phyloP scores from a whole-genome alignment of 2,888 invertebrate species.

The Torymus tubicola region DNA sequence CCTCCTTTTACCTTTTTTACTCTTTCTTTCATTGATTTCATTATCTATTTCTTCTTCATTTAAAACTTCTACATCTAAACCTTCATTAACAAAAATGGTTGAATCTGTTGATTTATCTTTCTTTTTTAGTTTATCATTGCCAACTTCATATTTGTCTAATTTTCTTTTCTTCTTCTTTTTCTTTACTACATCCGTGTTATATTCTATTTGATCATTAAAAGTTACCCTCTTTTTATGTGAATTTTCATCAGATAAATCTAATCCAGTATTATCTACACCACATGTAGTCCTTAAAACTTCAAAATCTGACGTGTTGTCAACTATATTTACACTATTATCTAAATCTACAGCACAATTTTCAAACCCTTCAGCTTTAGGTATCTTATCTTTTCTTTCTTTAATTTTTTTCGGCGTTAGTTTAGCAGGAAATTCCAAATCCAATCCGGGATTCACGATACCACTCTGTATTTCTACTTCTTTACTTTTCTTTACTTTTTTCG shows the following conservation, averaged over 20 bases:
- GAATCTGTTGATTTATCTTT: conserved; percentile 60
- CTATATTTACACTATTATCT: conserved; percentile 54
- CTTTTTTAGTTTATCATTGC: conserved; percentile 64
- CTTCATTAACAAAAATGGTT: conserved; percentile 67
- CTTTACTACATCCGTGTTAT: conserved; percentile 64
- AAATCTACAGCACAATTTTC: conserved; percentile 63
- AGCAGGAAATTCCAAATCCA: conserved; percentile 53
- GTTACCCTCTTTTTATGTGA: conserved; percentile 70
- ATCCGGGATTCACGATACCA: conserved; percentile 45
- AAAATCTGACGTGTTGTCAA: conserved; percentile 62
- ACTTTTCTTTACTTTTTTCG: conserved; percentile 24
- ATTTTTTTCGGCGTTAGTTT: neutral
- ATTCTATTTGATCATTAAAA: conserved; percentile 72
- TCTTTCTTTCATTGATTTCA: conserved; percentile 67
- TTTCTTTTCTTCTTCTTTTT: conserved; percentile 66
- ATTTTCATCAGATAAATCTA: conserved; percentile 71
- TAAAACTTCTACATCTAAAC: conserved; percentile 64
- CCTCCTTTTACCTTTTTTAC: conserved; percentile 63
- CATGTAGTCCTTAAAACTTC: conserved; percentile 66
- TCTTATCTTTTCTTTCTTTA: neutral
- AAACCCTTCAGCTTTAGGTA: conserved; percentile 54
- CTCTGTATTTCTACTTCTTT: neutral
- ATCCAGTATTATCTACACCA: conserved; percentile 69
- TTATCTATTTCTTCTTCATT: conserved; percentile 68
- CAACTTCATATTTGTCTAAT: conserved; percentile 72